Base-by-base conservation (phyloP, 2,113 vertebrate genomes). In the Sturnira hondurensis region DNA sequence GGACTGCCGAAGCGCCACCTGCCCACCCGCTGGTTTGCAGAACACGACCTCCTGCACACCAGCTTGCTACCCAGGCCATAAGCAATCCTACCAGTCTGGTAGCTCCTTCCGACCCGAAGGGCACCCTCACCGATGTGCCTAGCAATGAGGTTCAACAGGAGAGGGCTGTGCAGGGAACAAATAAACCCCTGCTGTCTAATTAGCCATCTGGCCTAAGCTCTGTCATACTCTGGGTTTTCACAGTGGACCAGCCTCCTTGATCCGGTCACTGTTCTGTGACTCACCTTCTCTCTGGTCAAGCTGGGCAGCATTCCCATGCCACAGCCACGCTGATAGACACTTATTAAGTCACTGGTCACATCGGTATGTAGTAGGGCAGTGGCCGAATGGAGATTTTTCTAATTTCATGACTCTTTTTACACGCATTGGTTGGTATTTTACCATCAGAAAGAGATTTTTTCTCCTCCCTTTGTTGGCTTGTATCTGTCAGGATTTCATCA, bases 281-380 rank as follows among this genome's bases (percentile, higher is more conserved):
- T 36, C 52, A 22, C 0, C 20, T 12, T 38, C 38, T 28, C 31
- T 11, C 61, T 56, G 19, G 0, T 11, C 2, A 1, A 63, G 31
- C 5, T 3, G 2, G 28, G 67, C 6, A 47, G 83, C 3, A 41
- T 13, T 41, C 15, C 36, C 15, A 1, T 5, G 7, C 9, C 38
- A 1, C 17, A 12, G 0, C 33, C 7, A 0, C 31, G 7, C 4
- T 0, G 28, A n/a, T 5, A n/a, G 12, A 6, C 0, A 41, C n/a
- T 31, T 16, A 14, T 12, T 8, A 47, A 4, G 24, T 67, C 5
- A 1, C 65, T 10, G 7, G 65, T 16, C 50, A 13, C 43, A 20
- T 22, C 61, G 8, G 41, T 10, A 1, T 68, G 43, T 63, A 33
- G 36, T 4, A 10, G 1, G 5, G 36, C 38, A 71, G 36, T 28